Base-by-base conservation (phyloP, 2,113 vertebrate species). In the Sinocyclocheilus rhinocerous region DNA sequence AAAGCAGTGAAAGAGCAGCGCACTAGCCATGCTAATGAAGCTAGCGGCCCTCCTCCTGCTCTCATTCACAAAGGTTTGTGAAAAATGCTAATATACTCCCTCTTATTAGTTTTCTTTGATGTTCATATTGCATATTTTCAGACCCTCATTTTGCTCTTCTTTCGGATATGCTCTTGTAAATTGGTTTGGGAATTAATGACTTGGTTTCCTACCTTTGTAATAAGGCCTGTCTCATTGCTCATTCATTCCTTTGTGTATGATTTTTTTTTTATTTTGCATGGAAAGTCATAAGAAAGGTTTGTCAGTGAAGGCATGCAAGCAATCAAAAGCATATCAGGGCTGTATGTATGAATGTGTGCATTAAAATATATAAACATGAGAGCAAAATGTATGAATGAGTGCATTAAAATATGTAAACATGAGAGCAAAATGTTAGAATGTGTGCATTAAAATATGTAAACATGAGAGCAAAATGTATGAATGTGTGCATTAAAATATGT, bases 31-130 rank as follows among this genome's bases (percentile, higher is more conserved):
- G 48, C 18, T 87, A 83, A 87, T 78, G 61, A 87, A 77, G 55
- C 45, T 48, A 11, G 45, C 29, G 12, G 42, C 33, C 65, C 80
- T 77, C 61, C 73, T 48, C 45, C 70, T 6, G 42, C 73, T 57
- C 4, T 87, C 63, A 86, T 83, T 87, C 61, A 67, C 24, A 55
- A 83, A 87, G 76, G 26, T 79, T 79, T 59, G 11, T 6, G 16
- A 20, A 76, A 76, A 76, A 76, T 26, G 48, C 45, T 76, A 76
- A 76, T 76, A 76, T 76, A 29, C 20, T 33, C 57, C 39, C 10
- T 48, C 72, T 52, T 65, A 84, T 59, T 48, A 61, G 42, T 84
- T 65, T 65, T 29, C 42, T 52, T 78, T 75, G 42, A 61, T 78
- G 42, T 85, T 78, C 33, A 83, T 55, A 55, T 69, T 83, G 63